Conservation (phyloP, 1,140 invertebrate genomes). For the Hyphantria cunea region DNA sequence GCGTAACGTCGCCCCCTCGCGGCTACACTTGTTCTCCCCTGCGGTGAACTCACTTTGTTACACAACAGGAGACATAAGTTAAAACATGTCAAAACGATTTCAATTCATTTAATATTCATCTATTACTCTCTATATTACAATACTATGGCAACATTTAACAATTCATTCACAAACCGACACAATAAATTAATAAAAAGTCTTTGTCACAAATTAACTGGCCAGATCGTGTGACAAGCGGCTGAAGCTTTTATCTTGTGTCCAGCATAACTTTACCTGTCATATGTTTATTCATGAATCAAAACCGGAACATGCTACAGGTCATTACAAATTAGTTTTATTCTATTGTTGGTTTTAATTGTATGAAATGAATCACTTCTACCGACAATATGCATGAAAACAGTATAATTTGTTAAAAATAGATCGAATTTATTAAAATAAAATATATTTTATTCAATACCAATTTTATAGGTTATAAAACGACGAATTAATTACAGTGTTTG, state of each 20-base stretch:
- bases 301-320: not conserved
- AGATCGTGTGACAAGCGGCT: slow-evolving; percentile 3
- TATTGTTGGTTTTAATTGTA: slow-evolving; percentile 20
- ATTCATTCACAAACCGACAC: not conserved
- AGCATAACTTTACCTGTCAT: slow-evolving; percentile 2
- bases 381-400: slow-evolving; percentile 13
- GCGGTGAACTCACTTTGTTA: too few species aligned
- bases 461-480: too few species aligned
- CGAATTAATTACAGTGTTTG: too few species aligned
- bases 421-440: not conserved
- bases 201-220: slow-evolving; percentile 28
- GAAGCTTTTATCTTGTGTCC: not conserved
- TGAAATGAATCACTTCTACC: slow-evolving; percentile 23
- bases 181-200: slow-evolving; percentile 24
- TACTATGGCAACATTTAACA: not conserved
- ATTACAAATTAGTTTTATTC: slow-evolving; percentile 1
- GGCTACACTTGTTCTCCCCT: too few species aligned
- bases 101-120: too few species aligned
- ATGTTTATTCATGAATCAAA: not conserved
- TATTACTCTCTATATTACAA: not conserved
- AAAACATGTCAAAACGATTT: too few species aligned
- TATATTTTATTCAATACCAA: too few species aligned
- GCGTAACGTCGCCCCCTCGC: too few species aligned
- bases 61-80: too few species aligned
- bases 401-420: slow-evolving; percentile 10